phyloP scores from a whole-genome alignment of 2,113 vertebrate genomes.

The Urocolius indicus region DNA sequence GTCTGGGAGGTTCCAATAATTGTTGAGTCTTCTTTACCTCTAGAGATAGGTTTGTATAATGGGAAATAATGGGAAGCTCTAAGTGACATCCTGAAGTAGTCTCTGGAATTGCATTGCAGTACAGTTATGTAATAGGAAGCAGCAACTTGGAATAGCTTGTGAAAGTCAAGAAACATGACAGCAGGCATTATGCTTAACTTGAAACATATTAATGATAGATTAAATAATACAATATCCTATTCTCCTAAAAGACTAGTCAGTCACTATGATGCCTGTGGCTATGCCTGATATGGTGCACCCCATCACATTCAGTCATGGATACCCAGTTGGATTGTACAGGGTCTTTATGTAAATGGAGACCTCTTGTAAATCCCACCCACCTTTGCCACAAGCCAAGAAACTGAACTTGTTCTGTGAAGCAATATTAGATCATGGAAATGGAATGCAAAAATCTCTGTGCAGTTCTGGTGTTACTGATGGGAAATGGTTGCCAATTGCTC shows the following conservation, averaged over 20 bases:
- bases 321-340: not conserved
- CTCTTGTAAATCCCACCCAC: not conserved
- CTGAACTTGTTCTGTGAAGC: not conserved
- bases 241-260: not conserved
- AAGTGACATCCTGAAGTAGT: not conserved
- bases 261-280: not conserved
- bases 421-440: not conserved
- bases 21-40: not conserved
- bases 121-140: slow-evolving; percentile 21
- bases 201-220: slow-evolving; percentile 41
- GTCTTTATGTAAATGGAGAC: not conserved
- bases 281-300: not conserved
- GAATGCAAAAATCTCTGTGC: not conserved
- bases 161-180: slow-evolving; percentile 50
- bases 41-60: not conserved
- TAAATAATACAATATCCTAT: slow-evolving; percentile 35
- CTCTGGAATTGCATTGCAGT: not conserved
- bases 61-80: not conserved
- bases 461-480: not conserved
- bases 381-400: not conserved
- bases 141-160: slow-evolving; percentile 10
- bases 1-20: not conserved
- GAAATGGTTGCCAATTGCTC: not conserved
- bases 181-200: slow-evolving; percentile 8
- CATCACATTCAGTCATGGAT: not conserved